Conservation (phyloP, 2,888 invertebrate species). For the Acanthosoma haemorrhoidale region DNA sequence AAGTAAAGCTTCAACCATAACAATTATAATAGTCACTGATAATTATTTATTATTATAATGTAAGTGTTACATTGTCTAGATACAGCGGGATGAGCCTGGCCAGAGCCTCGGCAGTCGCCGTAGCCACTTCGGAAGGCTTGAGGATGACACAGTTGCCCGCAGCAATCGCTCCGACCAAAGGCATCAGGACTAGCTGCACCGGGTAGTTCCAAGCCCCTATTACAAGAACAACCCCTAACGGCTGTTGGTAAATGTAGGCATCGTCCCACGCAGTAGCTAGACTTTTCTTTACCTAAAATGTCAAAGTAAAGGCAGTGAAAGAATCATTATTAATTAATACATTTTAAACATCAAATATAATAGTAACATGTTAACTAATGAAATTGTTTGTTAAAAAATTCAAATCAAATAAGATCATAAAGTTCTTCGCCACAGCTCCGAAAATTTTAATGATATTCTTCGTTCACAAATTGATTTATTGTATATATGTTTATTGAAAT, state of each 20-base stretch:
- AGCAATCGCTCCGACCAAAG: constrained; percentile 80
- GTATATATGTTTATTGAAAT: no score
- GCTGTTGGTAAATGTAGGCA: constrained; percentile 72
- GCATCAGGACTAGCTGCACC: constrained; percentile 69
- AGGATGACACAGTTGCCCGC: constrained; percentile 90
- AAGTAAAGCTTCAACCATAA: no score
- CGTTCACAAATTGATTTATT: no score
- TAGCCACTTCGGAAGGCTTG: constrained; percentile 88
- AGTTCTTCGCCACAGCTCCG: no score
- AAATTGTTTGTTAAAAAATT: not conserved
- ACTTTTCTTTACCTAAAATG: not conserved
- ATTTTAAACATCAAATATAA: not conserved
- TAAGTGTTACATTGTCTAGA: constrained; percentile 74
- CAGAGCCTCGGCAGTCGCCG: constrained; percentile 66
- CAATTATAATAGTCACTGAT: no score
- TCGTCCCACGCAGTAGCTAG: constrained; percentile 52
- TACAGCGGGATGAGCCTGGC: constrained; percentile 77
- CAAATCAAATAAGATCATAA: not conserved
- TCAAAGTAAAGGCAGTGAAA: no score
- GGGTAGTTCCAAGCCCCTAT: constrained; percentile 98
- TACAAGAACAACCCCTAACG: constrained; percentile 83
- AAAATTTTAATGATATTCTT: no score
- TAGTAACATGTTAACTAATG: not conserved
- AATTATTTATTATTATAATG: no score
- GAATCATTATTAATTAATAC: not conserved